Evolutionary conservation across 2,113 vertebrate species (phyloP).

Genomic region (Mus pahari): DNA sequence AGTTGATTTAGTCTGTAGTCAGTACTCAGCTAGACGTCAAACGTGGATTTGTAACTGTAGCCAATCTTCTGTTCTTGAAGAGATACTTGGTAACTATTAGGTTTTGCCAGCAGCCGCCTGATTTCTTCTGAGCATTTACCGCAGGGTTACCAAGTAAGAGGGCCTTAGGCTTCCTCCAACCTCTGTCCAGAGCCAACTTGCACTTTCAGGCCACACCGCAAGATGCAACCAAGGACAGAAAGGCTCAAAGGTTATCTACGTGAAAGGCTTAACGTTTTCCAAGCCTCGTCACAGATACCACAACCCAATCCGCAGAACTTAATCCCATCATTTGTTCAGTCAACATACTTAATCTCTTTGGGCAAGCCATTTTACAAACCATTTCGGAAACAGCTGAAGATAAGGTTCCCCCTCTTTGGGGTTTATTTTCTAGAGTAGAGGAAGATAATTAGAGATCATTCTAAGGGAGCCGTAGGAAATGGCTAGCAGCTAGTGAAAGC

Average conservation of each 20-base stretch:
- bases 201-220: neutral
- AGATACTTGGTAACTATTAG: neutral
- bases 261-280: conserved; percentile 5
- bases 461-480: neutral
- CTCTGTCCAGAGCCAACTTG: neutral
- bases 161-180: neutral
- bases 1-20: neutral
- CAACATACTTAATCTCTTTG: neutral
- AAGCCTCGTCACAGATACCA: neutral
- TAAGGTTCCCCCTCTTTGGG: neutral
- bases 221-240: neutral
- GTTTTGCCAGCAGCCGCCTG: neutral
- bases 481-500: neutral
- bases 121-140: neutral
- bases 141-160: neutral
- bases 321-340: neutral
- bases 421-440: conserved; percentile 5
- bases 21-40: neutral
- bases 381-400: neutral
- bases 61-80: neutral
- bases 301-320: neutral
- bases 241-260: neutral
- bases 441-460: neutral
- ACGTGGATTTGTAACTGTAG: neutral
- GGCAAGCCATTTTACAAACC: neutral